These are phyloP conservation scores for Lethrus apterus DNA, from an alignment of 1,140 invertebrate genomes.

Conservation along the genomic window DNA sequence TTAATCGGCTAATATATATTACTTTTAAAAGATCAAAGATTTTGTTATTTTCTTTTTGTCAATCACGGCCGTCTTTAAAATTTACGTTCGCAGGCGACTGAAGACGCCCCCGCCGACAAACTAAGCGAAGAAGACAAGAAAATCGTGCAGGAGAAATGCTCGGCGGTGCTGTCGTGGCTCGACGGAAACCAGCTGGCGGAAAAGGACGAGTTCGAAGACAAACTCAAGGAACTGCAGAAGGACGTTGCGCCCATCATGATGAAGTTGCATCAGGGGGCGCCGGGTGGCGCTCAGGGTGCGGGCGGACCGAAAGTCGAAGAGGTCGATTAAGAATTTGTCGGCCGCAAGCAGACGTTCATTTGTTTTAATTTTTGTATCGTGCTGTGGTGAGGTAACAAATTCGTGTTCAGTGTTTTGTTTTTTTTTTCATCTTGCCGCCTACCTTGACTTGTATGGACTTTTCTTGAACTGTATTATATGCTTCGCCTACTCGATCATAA, in stretches of 20 bases:
- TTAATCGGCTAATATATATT: not conserved
- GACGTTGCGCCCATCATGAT: constrained; percentile 67
- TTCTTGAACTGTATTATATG: no score
- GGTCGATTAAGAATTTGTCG: constrained; percentile 52
- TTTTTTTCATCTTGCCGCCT: no score
- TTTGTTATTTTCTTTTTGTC: not conserved
- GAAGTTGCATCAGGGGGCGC: constrained; percentile 59
- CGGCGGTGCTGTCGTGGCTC: constrained; percentile 50
- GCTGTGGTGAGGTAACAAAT: no score
- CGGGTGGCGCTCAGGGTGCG: constrained; percentile 29
- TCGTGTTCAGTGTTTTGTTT: no score
- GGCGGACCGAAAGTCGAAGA: constrained; percentile 60
- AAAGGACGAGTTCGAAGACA: constrained; percentile 69
- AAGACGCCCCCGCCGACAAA: constrained; percentile 57
- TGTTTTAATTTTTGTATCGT: no score
- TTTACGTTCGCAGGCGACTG: constrained; percentile 46
- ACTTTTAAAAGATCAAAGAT: not conserved
- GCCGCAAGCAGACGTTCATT: no score
- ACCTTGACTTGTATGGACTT: no score
- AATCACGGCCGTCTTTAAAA: no score
- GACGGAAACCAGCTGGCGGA: constrained; percentile 60
- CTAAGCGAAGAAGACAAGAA: constrained; percentile 54
- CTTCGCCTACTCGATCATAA: no score
- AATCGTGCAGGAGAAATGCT: constrained; percentile 51
- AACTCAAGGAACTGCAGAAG: constrained; percentile 63